Evolutionary conservation across 2,113 vertebrate species (phyloP).

Genomic region (Lamprologus tigripictilis): DNA sequence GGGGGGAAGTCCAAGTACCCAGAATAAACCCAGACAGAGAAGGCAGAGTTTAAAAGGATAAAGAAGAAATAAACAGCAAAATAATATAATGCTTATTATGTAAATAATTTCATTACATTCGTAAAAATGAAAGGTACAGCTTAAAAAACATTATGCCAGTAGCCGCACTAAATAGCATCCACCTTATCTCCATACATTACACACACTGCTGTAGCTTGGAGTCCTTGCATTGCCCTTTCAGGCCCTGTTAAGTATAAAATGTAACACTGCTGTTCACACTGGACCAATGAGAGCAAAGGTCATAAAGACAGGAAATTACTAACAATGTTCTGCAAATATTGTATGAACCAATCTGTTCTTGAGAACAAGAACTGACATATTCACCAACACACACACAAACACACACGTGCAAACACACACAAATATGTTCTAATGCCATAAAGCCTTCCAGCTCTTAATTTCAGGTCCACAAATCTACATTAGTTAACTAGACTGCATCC

Average conservation of each 20-base stretch:
- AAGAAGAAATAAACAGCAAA: neutral
- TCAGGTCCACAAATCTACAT: neutral
- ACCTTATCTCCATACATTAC: neutral
- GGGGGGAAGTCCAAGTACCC: neutral
- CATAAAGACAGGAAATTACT: neutral
- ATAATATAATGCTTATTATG: neutral
- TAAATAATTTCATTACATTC: neutral
- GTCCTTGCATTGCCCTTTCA: neutral
- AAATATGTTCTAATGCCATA: neutral
- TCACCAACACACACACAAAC: neutral
- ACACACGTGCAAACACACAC: neutral
- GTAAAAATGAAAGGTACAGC: neutral
- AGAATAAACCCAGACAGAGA: neutral
- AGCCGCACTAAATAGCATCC: neutral
- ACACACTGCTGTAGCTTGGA: neutral
- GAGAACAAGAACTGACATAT: neutral
- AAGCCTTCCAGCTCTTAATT: neutral
- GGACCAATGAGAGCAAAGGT: constrained; percentile 19
- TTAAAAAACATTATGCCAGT: neutral
- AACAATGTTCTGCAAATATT: neutral
- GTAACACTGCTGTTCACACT: neutral
- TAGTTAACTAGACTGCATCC: neutral
- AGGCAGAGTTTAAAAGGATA: neutral
- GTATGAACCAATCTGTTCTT: neutral
- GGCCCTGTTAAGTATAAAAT: neutral